These are phyloP conservation scores for Pseudorhombus dupliciocellatus DNA, from an alignment of 2,113 vertebrate genomes.

Conservation along the genomic window DNA sequence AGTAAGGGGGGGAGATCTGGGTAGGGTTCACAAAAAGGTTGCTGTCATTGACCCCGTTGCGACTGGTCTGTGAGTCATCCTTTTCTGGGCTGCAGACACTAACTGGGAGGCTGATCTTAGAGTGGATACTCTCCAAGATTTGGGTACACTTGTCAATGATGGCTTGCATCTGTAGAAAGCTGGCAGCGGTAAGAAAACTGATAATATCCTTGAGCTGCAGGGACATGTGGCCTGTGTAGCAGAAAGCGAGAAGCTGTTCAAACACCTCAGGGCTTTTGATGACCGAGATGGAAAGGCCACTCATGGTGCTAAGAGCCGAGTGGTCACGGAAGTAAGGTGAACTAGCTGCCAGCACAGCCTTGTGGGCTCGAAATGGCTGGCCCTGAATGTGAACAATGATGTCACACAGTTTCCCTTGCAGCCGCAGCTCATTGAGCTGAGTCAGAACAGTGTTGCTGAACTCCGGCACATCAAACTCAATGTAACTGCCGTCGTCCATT, in stretches of 20 bases:
- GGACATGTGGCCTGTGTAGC: constrained; percentile 98
- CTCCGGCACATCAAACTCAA: constrained; percentile 99
- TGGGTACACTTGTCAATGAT: constrained; percentile 99
- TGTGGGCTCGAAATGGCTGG: constrained; percentile 96
- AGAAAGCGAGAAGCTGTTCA: constrained; percentile 96
- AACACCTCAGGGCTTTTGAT: constrained; percentile 98
- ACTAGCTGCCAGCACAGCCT: constrained; percentile 96
- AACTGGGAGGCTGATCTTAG: constrained; percentile 92
- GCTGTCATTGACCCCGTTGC: constrained; percentile 90
- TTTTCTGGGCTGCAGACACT: constrained; percentile 85
- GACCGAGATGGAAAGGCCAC: constrained; percentile 97
- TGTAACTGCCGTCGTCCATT: constrained; percentile 97
- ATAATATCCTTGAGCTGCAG: constrained; percentile 96
- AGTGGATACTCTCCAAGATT: constrained; percentile 97
- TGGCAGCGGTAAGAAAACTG: constrained; percentile 96
- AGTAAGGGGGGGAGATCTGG: constrained; percentile 97
- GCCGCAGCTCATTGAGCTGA: constrained; percentile 95
- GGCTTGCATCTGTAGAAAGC: constrained; percentile 98
- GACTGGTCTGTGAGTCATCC: constrained; percentile 83
- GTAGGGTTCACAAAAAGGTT: constrained; percentile 93
- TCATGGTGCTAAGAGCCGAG: constrained; percentile 97
- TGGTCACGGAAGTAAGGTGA: constrained; percentile 99
- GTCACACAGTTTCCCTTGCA: constrained; percentile 97
- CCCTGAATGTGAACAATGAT: constrained; percentile 99
- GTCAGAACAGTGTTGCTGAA: constrained; percentile 97